A percentile compares a stretch with the other conserved stretches of the same genome.
Evolutionary conservation across 2,113 vertebrate genomes (phyloP).

Genomic region (Strix uralensis): DNA sequence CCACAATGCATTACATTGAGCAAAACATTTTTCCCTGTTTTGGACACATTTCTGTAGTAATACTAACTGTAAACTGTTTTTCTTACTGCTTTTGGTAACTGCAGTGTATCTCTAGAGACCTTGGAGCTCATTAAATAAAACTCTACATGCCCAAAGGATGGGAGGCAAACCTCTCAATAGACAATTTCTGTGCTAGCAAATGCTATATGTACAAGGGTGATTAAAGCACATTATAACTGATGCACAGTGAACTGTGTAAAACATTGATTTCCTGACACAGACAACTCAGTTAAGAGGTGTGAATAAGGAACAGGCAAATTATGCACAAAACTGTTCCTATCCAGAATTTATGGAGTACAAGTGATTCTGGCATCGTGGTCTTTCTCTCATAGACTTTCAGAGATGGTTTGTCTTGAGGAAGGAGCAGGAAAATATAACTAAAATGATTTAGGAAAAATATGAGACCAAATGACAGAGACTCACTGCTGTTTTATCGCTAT

Average conservation of each 20-base stretch:
- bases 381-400: background rate
- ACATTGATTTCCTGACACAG: slow-evolving; percentile 12
- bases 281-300: background rate
- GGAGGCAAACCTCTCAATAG: background rate
- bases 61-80: background rate
- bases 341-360: background rate
- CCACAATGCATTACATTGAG: background rate
- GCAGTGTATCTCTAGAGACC: background rate
- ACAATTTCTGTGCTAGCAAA: background rate
- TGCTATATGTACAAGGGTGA: background rate
- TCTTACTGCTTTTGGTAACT: background rate
- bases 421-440: background rate
- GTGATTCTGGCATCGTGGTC: background rate
- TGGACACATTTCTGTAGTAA: background rate
- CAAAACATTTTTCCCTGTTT: background rate
- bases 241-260: background rate
- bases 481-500: background rate
- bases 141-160: background rate
- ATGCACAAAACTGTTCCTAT: background rate
- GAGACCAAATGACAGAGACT: background rate
- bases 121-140: background rate
- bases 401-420: background rate
- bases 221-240: background rate
- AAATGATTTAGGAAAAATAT: background rate
- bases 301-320: background rate